These are phyloP conservation scores for Axis porcinus DNA, from an alignment of 2,113 vertebrate species.

Conservation along the genomic window DNA sequence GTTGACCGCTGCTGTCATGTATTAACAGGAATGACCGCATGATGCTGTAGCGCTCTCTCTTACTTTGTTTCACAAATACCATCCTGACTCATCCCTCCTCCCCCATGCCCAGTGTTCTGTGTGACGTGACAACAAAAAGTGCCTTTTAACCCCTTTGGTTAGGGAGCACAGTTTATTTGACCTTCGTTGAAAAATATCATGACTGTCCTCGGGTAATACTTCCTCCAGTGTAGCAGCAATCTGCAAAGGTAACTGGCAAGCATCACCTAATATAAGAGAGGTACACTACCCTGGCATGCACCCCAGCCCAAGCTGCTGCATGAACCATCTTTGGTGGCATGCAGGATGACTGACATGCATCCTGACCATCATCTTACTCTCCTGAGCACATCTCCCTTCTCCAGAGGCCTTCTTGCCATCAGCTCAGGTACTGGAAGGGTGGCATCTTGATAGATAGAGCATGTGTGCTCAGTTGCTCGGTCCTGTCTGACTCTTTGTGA, in stretches of 20 bases:
- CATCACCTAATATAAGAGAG: not conserved
- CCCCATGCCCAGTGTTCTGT: not conserved
- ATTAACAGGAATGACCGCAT: not conserved
- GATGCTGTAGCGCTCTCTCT: not conserved
- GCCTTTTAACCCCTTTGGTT: not conserved
- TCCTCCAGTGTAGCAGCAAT: not conserved
- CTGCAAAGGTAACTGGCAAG: not conserved
- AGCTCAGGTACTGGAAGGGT: no score
- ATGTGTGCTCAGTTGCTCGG: no score
- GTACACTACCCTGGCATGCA: not conserved
- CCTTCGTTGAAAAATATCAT: not conserved
- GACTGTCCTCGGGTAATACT: not conserved
- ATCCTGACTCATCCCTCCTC: not conserved
- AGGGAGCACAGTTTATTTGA: not conserved
- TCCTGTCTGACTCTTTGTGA: no score
- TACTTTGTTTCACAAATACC: not conserved
- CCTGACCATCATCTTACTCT: not conserved
- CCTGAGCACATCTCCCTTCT: not conserved
- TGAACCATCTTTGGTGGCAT: not conserved
- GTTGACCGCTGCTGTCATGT: not conserved
- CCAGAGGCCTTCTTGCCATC: not conserved
- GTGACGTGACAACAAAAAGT: not conserved
- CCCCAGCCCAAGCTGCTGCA: not conserved
- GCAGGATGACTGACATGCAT: not conserved
- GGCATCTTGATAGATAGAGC: no score